Evolutionary conservation across 1,140 invertebrate species (phyloP), one percentile per base, ranked within the genome.

Genomic region (Goniozus legneri): DNA sequence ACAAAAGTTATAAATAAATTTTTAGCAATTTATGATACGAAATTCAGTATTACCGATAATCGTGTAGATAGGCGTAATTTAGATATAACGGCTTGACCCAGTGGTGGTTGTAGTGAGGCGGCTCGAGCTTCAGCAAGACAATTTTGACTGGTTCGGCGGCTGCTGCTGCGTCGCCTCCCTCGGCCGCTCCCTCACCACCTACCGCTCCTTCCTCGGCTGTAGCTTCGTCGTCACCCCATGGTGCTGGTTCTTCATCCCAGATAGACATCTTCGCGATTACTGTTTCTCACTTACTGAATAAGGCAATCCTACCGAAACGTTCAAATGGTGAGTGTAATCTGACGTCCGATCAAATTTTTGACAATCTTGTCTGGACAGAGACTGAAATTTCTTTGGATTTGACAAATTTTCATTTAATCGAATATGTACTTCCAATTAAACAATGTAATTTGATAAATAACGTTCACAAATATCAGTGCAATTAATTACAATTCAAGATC

Each of bases 21-120:
- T n/a, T n/a, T n/a, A n/a, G n/a, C n/a, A n/a, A n/a, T n/a, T n/a
- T n/a, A n/a, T n/a, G n/a, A n/a, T n/a, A n/a, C n/a, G n/a, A n/a
- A n/a, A n/a, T n/a, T n/a, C n/a, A n/a, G 24, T 3, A 45, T 49
- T 40, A 76, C 73, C 84, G 82, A 73, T 90, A 91, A 63, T 89
- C 84, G 71, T 89, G 89, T 63, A 89, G 77, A 63, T 91, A 91
- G 56, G 80, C 81, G 72, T 92, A 92, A 67, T 89, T 86, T 4
- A 89, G 80, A 71, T 85, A 84, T 60, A 84, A 81, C 24, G 87
- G 87, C 80, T 84, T 83, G 57, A 86, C 86, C 86, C 86, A 88
- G 56, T 87, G 85, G 71, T 69, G 76, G 72, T 80, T 78, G 73
- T 77, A 75, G 76, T 75, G 69, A 65, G 67, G 83, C 67, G 81